These are phyloP conservation scores for Falco berigora DNA, from an alignment of 2,797 vertebrate species.

Conservation along the genomic window DNA sequence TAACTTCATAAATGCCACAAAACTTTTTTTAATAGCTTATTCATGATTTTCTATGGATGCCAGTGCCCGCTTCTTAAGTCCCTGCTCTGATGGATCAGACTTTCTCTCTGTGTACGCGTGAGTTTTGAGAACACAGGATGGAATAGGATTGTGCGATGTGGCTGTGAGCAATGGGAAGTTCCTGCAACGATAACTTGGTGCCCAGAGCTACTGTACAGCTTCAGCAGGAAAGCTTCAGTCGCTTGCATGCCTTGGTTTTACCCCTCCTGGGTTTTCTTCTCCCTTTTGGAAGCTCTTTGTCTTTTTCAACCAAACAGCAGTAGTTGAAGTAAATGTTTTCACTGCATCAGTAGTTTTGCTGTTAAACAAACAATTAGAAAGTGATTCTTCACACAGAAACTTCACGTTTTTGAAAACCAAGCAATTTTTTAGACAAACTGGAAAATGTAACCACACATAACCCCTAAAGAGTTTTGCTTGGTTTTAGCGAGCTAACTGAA, in stretches of 20 bases:
- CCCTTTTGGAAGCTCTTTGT: not conserved
- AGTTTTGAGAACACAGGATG: not conserved
- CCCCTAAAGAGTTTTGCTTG: not conserved
- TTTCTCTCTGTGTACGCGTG: not conserved
- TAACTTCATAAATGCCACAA: not conserved
- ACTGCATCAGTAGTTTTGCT: not conserved
- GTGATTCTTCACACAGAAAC: not conserved
- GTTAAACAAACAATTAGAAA: conserved; percentile 1
- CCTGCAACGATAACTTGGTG: not conserved
- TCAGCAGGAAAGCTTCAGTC: not conserved
- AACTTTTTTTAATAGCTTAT: not conserved
- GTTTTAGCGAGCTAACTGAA: not conserved
- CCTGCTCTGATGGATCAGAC: fast-evolving
- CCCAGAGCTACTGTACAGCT: not conserved
- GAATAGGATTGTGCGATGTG: not conserved
- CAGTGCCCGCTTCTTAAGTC: not conserved
- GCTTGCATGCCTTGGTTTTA: not conserved
- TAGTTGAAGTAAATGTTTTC: not conserved
- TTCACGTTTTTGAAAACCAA: not conserved
- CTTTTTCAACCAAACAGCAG: not conserved
- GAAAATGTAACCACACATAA: not conserved
- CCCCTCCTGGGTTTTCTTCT: not conserved
- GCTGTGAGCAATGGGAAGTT: not conserved
- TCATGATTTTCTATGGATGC: not conserved
- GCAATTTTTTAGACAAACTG: not conserved